Evolutionary conservation across 2,888 invertebrate species (phyloP), one percentile per base, ranked within the genome.

Genomic region (Synanthedon formicaeformis): DNA sequence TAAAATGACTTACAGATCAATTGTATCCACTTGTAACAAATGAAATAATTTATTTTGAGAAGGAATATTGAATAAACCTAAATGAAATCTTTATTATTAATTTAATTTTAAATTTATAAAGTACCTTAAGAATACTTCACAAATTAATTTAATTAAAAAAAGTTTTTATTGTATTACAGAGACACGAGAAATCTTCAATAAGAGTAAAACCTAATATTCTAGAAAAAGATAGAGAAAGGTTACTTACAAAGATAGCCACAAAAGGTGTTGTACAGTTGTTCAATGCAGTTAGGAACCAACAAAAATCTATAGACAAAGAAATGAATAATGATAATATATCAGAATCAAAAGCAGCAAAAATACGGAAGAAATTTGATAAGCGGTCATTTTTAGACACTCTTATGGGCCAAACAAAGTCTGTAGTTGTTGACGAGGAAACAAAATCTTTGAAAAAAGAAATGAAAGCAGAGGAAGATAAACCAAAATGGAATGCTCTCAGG

Each of bases 261-360:
- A 94, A 94, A 74, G 97, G 97, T 67, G 96, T 97, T 1, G 96
- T 97, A 0, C 96, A 97, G 71, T 83, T 97, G 57, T 97, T 97
- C 67, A 97, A 97, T 88, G 94, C 96, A 40, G 96, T 97, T 0
- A 91, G 91, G 65, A 90, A 92, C 62, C 96, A 97, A 75, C 96
- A 97, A 75, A 94, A 92, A 72, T 90, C 91, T 53, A 81, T 96
- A 51, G 90, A 91, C 50, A 89, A 89, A 54, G 92, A 94, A 76
- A 73, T 96, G 52, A 84, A 90, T 52, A 89, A 92, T 62, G 92
- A 90, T 56, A 93, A 94, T n/a, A 88, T 92, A 18, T 87, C 95
- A 41, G 94, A 95, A 73, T 89, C 92, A 27, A 93, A 93, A 67
- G 91, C 92, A 66, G 95, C 95, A 58, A 93, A 93, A 67, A 89